Conservation (phyloP, 2,113 vertebrate genomes). For the Lamprologus tigripictilis region DNA sequence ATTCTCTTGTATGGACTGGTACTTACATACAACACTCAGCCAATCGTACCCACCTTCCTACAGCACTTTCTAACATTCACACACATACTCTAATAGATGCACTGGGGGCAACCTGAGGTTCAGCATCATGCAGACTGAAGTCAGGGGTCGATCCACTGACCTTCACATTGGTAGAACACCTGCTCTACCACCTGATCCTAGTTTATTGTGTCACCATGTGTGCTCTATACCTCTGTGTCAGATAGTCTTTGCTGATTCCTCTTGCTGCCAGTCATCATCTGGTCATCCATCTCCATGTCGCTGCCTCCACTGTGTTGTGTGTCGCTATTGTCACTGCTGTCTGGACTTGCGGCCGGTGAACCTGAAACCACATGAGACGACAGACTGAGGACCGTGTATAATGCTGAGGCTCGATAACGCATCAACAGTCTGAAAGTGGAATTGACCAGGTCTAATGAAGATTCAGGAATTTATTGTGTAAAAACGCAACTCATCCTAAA, state of each 20-base stretch:
- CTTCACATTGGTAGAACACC: background rate
- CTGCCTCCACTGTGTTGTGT: slow-evolving; percentile 96
- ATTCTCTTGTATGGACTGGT: background rate
- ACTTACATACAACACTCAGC: rapidly evolving
- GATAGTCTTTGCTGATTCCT: slow-evolving; percentile 91
- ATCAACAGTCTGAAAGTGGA: background rate
- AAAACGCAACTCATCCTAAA: background rate
- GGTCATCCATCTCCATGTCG: slow-evolving; percentile 98
- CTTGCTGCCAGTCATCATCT: slow-evolving; percentile 87
- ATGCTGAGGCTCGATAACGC: rapidly evolving
- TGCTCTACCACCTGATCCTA: background rate
- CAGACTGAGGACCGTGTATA: background rate
- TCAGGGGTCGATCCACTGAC: background rate
- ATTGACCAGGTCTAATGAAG: background rate
- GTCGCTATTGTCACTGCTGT: slow-evolving; percentile 98
- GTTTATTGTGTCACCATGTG: rapidly evolving
- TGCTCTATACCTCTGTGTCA: slow-evolving; percentile 84
- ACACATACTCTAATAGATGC: background rate
- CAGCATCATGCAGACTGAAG: background rate
- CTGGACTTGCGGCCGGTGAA: slow-evolving; percentile 92
- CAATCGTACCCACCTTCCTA: background rate
- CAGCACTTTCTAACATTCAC: background rate
- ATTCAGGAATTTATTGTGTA: rapidly evolving
- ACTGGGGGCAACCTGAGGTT: background rate
- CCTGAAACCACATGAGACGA: slow-evolving; percentile 64